Evolutionary conservation across 64 coral and sea anemone genomes (phyloP).

Genomic region (Anthopleura sola): DNA sequence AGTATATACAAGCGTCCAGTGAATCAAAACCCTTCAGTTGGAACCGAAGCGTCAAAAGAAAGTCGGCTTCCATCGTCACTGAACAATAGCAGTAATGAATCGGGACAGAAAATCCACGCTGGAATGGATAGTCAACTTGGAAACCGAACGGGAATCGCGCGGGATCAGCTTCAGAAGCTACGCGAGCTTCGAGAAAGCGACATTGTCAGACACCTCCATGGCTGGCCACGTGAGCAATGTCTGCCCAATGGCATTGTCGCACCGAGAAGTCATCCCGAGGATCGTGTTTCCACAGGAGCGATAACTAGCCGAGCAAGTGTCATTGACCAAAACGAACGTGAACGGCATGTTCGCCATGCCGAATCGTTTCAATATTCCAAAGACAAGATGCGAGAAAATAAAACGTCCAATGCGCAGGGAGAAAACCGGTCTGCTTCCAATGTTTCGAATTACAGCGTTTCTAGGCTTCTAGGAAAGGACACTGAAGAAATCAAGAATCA

Average conservation of each 20-base stretch:
- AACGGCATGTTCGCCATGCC: not conserved
- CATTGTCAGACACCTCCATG: constrained; percentile 37
- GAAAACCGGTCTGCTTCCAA: constrained; percentile 5
- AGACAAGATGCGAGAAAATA: constrained; percentile 4
- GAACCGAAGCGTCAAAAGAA: not conserved
- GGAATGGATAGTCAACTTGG: not conserved
- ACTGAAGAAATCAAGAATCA: constrained; percentile 19
- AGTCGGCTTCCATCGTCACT: too few relatives aligned
- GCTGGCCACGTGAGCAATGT: constrained; percentile 17
- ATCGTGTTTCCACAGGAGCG: not conserved
- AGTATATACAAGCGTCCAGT: not conserved
- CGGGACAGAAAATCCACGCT: not conserved
- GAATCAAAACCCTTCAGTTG: not conserved
- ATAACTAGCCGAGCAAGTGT: not conserved
- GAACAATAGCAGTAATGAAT: constrained; percentile 2
- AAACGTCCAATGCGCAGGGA: not conserved
- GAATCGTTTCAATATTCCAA: not conserved
- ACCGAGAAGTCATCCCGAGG: not conserved
- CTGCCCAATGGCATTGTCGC: not conserved
- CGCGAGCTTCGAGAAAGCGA: constrained; percentile 30
- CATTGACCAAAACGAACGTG: not conserved
- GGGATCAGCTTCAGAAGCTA: constrained; percentile 24
- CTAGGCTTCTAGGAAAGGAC: constrained; percentile 68
- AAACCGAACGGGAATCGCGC: constrained; percentile 1
- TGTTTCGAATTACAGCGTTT: constrained; percentile 74